These are phyloP conservation scores for Virgularia gustaviana DNA, from an alignment of 92 coral and sea anemone genomes.

Conservation along the genomic window DNA sequence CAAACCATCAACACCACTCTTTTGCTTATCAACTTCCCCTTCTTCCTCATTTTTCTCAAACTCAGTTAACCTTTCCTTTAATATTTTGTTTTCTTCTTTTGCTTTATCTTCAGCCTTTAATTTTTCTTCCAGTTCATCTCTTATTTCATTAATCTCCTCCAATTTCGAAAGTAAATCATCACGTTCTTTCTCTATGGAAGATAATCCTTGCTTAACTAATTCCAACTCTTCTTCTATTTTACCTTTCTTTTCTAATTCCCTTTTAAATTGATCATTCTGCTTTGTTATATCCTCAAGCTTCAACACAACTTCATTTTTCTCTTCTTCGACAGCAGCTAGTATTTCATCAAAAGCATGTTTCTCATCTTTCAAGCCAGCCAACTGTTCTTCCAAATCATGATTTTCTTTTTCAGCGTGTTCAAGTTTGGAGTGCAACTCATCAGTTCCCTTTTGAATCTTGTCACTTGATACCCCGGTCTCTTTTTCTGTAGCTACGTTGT, in stretches of 20 bases:
- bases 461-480: not conserved
- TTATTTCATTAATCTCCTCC: constrained; percentile 1
- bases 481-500: no score
- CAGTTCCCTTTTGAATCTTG: not conserved
- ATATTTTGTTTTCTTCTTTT: not conserved
- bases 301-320: not conserved
- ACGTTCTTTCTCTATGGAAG: not conserved
- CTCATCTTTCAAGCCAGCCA: not conserved
- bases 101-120: not conserved
- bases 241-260: not conserved
- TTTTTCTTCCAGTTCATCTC: not conserved
- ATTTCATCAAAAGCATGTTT: not conserved
- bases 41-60: not conserved
- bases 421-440: not conserved
- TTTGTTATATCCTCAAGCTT: not conserved
- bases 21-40: not conserved
- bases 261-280: not conserved
- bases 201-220: not conserved
- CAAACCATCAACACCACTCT: not conserved
- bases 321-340: not conserved
- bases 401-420: not conserved
- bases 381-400: not conserved
- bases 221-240: not conserved
- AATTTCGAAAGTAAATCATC: constrained; percentile 1
- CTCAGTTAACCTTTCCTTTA: not conserved